phyloP scores from a whole-genome alignment of 2,113 vertebrate species.

The Bothrops jararaca region DNA sequence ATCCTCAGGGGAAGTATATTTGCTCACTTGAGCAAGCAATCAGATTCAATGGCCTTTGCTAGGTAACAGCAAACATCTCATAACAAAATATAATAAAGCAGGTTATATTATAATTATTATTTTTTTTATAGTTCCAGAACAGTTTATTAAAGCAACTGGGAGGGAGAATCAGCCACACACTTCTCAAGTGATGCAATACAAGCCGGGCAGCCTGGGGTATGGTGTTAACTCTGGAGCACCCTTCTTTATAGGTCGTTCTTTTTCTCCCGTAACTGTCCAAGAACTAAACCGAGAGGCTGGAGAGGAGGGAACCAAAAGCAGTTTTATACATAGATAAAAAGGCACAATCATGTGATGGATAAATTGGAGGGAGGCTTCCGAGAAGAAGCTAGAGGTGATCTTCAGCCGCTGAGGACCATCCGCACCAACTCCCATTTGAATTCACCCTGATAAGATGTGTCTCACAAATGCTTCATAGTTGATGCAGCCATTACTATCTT shows the following conservation, averaged over 20 bases:
- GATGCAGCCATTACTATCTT: conserved; percentile 94
- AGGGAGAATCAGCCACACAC: conserved; percentile 21
- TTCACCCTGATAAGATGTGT: no score
- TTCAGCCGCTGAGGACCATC: conserved; percentile 90
- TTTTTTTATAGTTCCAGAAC: not conserved
- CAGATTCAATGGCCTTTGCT: not conserved
- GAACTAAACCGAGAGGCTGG: not conserved
- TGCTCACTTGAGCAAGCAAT: conserved; percentile 42
- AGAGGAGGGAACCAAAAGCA: conserved; percentile 4
- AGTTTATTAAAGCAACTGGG: conserved; percentile 59
- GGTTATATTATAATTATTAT: not conserved
- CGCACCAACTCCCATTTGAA: conserved; percentile 90
- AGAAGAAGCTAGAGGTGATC: conserved; percentile 18
- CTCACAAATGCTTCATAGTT: conserved; percentile 98
- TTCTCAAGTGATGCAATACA: conserved; percentile 4
- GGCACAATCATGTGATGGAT: conserved; percentile 29
- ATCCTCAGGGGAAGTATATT: conserved; percentile 42
- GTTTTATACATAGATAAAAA: conserved; percentile 24
- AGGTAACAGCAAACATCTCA: not conserved
- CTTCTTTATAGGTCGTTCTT: not conserved
- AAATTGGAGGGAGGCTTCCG: not conserved
- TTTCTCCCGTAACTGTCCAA: not conserved
- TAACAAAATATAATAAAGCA: not conserved
- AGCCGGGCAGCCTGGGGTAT: not conserved
- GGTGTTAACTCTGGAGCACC: not conserved